Percentiles rank a stretch among this genome's conserved stretches.
Evolutionary conservation across 2,113 vertebrate species (phyloP).

Genomic region (Alligator mississippiensis): DNA sequence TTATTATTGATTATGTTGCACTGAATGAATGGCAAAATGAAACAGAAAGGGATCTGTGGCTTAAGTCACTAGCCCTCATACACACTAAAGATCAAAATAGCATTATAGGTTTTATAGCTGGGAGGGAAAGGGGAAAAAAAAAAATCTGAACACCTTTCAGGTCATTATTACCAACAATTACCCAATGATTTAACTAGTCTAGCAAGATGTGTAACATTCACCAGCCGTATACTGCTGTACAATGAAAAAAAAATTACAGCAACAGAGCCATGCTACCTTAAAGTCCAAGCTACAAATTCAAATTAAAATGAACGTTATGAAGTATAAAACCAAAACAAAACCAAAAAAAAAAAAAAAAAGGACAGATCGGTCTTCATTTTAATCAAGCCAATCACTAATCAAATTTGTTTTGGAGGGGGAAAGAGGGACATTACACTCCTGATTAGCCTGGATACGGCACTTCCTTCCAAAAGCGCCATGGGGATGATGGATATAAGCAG

Average conservation of each 20-base stretch:
- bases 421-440: not conserved
- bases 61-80: constrained; percentile 81
- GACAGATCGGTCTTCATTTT: constrained; percentile 75
- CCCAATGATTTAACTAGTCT: constrained; percentile 90
- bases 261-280: constrained; percentile 99
- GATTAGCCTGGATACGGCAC: not conserved
- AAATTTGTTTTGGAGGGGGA: not conserved
- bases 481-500: accelerated
- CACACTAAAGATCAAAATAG: constrained; percentile 77
- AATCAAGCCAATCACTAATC: constrained; percentile 65
- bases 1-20: constrained; percentile 80
- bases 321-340: constrained; percentile 61
- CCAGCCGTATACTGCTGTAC: constrained; percentile 89
- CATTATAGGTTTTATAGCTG: constrained; percentile 55
- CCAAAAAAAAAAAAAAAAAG: constrained; percentile 63
- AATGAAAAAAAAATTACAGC: constrained; percentile 86
- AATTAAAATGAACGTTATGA: constrained; percentile 82
- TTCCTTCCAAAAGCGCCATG: accelerated
- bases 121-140: constrained; percentile 52
- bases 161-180: constrained; percentile 89
- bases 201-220: constrained; percentile 94
- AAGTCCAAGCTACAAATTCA: constrained; percentile 94
- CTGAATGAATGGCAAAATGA: constrained; percentile 79
- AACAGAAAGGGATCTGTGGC: constrained; percentile 76
- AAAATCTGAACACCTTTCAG: constrained; percentile 91